Evolutionary conservation across 1,140 invertebrate species (phyloP).

Genomic region (Drosophila mauritiana): DNA sequence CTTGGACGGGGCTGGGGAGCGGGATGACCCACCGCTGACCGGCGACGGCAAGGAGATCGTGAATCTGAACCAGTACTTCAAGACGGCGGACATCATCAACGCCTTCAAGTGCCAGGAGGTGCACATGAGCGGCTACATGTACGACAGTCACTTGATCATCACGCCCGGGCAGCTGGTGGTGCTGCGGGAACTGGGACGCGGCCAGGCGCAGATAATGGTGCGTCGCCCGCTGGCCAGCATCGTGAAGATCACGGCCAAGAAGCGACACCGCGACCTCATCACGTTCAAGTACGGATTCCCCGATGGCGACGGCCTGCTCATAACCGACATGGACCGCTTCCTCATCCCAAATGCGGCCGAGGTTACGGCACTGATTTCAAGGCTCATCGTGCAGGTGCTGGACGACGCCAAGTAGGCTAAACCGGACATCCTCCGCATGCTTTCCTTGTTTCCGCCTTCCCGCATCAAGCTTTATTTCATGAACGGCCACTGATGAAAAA

Average conservation of each 20-base stretch:
- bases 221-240: slow-evolving; percentile 94
- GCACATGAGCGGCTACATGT: slow-evolving; percentile 93
- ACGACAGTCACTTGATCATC: slow-evolving; percentile 94
- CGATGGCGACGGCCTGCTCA: slow-evolving; percentile 77
- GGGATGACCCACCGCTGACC: slow-evolving; percentile 47
- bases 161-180: slow-evolving; percentile 95
- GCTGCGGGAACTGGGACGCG: slow-evolving; percentile 91
- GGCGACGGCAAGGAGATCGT: slow-evolving; percentile 89
- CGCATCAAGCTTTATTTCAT: slow-evolving; percentile 37
- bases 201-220: slow-evolving; percentile 93
- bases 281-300: slow-evolving; percentile 91
- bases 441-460: slow-evolving; percentile 11
- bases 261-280: slow-evolving; percentile 96
- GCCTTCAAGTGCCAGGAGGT: slow-evolving; percentile 96
- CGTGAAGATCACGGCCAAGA: slow-evolving; percentile 98
- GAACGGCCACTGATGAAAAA: slow-evolving; percentile 9
- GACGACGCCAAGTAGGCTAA: slow-evolving; percentile 58
- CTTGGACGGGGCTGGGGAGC: slow-evolving; percentile 52
- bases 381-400: slow-evolving; percentile 86
- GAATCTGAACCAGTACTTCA: slow-evolving; percentile 90
- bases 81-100: slow-evolving; percentile 93
- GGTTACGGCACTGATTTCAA: slow-evolving; percentile 88
- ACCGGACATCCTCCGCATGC: slow-evolving; percentile 5
- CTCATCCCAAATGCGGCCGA: slow-evolving; percentile 95
- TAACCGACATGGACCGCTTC: slow-evolving; percentile 95